A percentile compares a stretch with the other conserved stretches of the same genome.
Evolutionary conservation across 2,888 invertebrate species (phyloP).

Genomic region (Clistopyga incitator): DNA sequence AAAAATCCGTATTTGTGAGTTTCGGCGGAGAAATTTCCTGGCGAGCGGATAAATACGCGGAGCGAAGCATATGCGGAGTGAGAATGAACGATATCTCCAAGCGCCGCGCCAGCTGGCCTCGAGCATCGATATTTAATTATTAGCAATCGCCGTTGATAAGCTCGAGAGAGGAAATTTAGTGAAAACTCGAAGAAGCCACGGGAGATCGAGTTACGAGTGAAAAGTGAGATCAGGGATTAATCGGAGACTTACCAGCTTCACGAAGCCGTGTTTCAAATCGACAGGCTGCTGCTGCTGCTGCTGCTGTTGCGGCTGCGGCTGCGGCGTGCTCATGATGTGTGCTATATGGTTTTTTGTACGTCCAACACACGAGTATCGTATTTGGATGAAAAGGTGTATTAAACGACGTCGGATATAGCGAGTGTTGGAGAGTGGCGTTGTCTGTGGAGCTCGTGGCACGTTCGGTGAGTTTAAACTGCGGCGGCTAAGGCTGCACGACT

Average conservation of each 20-base stretch:
- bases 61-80: constrained; percentile 19
- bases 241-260: constrained; percentile 86
- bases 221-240: background rate
- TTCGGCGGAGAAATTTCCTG: background rate
- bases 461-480: constrained; percentile 5
- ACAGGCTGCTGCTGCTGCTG: constrained; percentile 79
- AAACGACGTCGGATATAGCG: constrained; percentile 34
- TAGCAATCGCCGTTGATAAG: constrained; percentile 4
- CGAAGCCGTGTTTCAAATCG: constrained; percentile 86
- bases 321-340: constrained; percentile 70
- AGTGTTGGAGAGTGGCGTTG: background rate
- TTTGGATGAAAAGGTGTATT: constrained; percentile 33
- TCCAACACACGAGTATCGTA: constrained; percentile 51
- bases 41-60: background rate
- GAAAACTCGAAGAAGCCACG: too few relatives aligned
- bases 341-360: constrained; percentile 38
- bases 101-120: constrained; percentile 8
- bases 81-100: background rate
- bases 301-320: constrained; percentile 69
- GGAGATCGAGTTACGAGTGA: too few relatives aligned
- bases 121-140: constrained; percentile 6
- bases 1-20: background rate
- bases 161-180: background rate
- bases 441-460: constrained; percentile 3
- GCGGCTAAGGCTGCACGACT: constrained; percentile 55